Evolutionary conservation across 2,888 invertebrate species (phyloP).

Genomic region (Pristionchus entomophagus): DNA sequence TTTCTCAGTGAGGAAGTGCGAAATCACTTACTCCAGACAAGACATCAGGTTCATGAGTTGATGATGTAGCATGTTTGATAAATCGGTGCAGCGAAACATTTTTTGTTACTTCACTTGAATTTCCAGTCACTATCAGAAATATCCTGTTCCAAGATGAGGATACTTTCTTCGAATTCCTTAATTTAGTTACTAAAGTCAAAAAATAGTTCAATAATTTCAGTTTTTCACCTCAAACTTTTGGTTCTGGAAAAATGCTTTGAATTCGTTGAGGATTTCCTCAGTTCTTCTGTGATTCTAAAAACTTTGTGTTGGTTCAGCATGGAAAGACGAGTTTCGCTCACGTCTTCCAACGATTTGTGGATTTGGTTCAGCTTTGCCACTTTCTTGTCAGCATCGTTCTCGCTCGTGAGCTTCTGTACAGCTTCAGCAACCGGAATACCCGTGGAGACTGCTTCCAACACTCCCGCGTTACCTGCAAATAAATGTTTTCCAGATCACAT

Average conservation of each 20-base stretch:
- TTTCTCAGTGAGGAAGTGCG: no score
- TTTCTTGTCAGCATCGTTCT: not conserved
- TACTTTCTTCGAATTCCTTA: not conserved
- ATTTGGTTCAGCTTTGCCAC: not conserved
- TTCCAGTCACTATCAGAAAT: no score
- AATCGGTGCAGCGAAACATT: no score
- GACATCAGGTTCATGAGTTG: not conserved
- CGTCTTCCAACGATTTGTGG: not conserved
- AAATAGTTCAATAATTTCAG: no score
- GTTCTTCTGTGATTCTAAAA: not conserved
- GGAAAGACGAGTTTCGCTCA: not conserved
- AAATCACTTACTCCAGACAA: not conserved
- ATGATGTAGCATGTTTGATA: no score
- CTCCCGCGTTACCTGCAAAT: not conserved
- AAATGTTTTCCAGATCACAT: not conserved
- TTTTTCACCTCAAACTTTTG: no score
- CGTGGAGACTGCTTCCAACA: not conserved
- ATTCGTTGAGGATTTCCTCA: not conserved
- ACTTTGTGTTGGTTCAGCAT: not conserved
- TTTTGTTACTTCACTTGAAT: no score
- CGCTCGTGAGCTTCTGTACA: not conserved
- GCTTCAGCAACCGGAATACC: not conserved
- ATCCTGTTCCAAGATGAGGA: not conserved
- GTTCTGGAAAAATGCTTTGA: no score
- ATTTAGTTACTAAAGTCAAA: no score